Base-by-base conservation (phyloP, 1,140 invertebrate genomes). In the Wasmannia auropunctata region DNA sequence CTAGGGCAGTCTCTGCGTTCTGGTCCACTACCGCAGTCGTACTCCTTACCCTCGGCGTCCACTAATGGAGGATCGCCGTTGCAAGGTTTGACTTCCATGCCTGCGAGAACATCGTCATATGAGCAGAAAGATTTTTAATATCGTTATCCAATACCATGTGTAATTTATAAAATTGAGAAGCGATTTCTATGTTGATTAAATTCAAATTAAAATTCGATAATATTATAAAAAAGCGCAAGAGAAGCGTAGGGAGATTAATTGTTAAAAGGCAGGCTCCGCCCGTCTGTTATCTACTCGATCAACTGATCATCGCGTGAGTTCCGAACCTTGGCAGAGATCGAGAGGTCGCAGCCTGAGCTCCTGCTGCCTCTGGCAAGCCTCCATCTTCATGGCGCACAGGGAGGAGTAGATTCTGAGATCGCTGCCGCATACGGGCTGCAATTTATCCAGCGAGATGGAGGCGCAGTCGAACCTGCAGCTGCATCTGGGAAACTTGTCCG, bases 41-140 rank as follows among this genome's bases (percentile, higher is more conserved):
- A 97, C 93, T 98, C 98, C 77, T 96, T 96, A 3, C 97, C 97
- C 6, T 96, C 95, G 37, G 96, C 95, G 94, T 98, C 97, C 58
- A 96, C 92, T 91, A 99, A 94, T 16, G 98, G 98, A 75, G 96
- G 94, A 90, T 97, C 97, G 14, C 98, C 98, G 93, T 98, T 97
- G 93, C 98, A 99, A 0, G 98, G 97, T 88, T 97, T 97, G 22
- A 98, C 97, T 95, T 98, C 97, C 96, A 97, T 97, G 93, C 97
- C 97, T 98, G 94, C 10, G 2, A 40, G 0, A 60, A 28, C 49
- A 11, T 46, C 56, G 8, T 37, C 11, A 2, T 14, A 19, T 74
- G 31, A 22, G n/a, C 1, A 16, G 28, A 56, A 34, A 25, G 19
- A 22, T 51, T 74, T n/a, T 40, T 34, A n/a, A 4, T n/a, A 70